Evolutionary conservation across 2,113 vertebrate genomes (phyloP), one percentile per base, ranked within the genome.

Genomic region (Paralichthys olivaceus): DNA sequence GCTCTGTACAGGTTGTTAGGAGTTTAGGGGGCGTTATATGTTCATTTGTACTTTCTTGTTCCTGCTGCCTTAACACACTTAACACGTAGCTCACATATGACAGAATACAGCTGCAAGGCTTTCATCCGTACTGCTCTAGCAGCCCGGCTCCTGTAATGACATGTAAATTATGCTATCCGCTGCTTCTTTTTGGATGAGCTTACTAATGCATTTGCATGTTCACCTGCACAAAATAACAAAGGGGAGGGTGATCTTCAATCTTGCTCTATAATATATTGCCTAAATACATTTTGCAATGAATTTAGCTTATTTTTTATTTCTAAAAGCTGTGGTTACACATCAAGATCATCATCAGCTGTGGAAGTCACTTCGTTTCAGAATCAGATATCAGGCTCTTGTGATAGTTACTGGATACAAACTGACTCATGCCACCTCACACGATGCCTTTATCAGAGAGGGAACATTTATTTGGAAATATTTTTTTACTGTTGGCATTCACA

Each of bases 121-220:
- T 86, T 89, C 82, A 89, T 91, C 59, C 69, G 80, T 85, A 88
- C 85, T 75, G 73, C 88, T 88, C 85, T 76, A 81, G 57, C 80
- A 73, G 84, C 59, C 80, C 63, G 75, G 69, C 55, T 80, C 76
- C 81, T 76, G 34, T 90, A 91, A 93, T 87, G 71, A 80, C 81
- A 92, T 92, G 90, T 77, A 91, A 92, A 93, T 85, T 88, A 87
- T 89, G 84, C 40, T 43, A 43, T 43, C 40, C 40, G 40, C 77
- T 45, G 79, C 56, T 32, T 34, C 28, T n/a, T 74, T 72, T 81
- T 58, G 62, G 79, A 84, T 66, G 69, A 70, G 72, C 64, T 86
- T 63, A 80, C 75, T 62, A 60, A 80, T 76, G 47, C 67, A 81
- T 83, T 82, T 80, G 65, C 79, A 83, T 82, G 77, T 84, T 89